Evolutionary conservation across 2,797 vertebrate genomes (phyloP).

Genomic region (Tamandua tetradactyla): DNA sequence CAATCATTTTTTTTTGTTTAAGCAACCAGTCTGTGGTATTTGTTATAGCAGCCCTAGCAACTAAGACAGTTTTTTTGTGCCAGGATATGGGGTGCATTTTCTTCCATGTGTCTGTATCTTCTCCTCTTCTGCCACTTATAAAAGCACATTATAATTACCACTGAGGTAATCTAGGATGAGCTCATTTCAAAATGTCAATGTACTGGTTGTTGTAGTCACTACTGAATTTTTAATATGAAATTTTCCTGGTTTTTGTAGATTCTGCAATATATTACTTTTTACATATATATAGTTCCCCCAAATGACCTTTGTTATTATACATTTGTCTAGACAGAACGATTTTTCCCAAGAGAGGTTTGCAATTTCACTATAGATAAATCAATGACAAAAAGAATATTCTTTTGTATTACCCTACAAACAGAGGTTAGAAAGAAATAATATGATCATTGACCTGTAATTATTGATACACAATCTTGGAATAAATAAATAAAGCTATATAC

Average conservation of each 20-base stretch:
- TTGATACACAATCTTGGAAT: not conserved
- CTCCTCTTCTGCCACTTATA: too few species aligned
- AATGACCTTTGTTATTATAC: not conserved
- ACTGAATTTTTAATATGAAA: not conserved
- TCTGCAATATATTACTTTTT: not conserved
- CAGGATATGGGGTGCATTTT: too few species aligned
- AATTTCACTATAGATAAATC: not conserved
- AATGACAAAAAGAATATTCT: not conserved
- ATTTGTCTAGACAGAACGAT: not conserved
- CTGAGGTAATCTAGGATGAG: too few species aligned
- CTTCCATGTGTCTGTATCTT: too few species aligned
- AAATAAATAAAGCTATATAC: not conserved
- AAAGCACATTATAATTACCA: too few species aligned
- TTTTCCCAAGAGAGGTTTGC: not conserved
- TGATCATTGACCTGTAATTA: not conserved
- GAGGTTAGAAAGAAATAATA: not conserved
- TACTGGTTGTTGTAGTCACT: not conserved
- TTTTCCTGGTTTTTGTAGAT: not conserved
- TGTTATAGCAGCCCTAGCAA: too few species aligned
- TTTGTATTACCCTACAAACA: not conserved
- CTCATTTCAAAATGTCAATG: too few species aligned
- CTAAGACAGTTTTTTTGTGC: too few species aligned
- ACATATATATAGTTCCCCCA: not conserved
- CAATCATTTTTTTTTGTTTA: too few species aligned
- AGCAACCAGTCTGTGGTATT: too few species aligned